These are phyloP conservation scores for Sycobia sp. DNA, from an alignment of 1,140 invertebrate species.

Conservation along the genomic window DNA sequence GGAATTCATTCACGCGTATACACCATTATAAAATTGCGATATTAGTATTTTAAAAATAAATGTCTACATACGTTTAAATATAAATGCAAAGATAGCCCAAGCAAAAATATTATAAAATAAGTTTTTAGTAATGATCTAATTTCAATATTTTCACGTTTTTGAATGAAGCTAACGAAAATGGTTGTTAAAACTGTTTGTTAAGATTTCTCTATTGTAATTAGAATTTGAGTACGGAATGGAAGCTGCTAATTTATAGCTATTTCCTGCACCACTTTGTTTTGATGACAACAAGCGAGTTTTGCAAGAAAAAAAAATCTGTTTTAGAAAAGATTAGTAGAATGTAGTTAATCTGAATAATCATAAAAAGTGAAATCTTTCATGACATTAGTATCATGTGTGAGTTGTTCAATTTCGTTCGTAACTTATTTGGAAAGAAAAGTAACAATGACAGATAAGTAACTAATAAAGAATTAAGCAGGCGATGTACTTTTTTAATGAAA, in stretches of 20 bases:
- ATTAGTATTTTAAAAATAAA: constrained; percentile 18
- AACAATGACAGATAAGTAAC: constrained; percentile 25
- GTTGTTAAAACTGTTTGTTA: neutral
- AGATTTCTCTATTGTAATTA: constrained; percentile 19
- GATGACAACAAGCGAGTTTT: constrained; percentile 21
- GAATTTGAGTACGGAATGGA: neutral
- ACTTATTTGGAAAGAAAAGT: constrained; percentile 43
- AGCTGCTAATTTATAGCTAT: constrained; percentile 11
- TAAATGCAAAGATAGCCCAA: constrained; percentile 10
- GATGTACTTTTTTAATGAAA: constrained; percentile 52
- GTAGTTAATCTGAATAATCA: constrained; percentile 29
- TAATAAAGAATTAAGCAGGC: constrained; percentile 47
- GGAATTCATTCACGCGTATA: no score
- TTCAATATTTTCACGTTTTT: constrained; percentile 29
- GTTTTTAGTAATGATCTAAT: constrained; percentile 33
- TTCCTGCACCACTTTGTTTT: constrained; percentile 1
- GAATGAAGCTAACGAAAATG: constrained; percentile 21
- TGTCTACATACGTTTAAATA: constrained; percentile 19
- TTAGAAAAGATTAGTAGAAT: constrained; percentile 21
- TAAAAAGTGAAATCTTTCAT: constrained; percentile 28
- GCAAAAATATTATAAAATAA: constrained; percentile 28
- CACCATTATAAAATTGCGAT: constrained; percentile 14
- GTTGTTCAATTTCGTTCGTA: constrained; percentile 55
- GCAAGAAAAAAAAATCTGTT: constrained; percentile 23
- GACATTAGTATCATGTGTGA: constrained; percentile 44